Conservation (phyloP, 2,113 vertebrate genomes). For the Dendrocopos noguchii region DNA sequence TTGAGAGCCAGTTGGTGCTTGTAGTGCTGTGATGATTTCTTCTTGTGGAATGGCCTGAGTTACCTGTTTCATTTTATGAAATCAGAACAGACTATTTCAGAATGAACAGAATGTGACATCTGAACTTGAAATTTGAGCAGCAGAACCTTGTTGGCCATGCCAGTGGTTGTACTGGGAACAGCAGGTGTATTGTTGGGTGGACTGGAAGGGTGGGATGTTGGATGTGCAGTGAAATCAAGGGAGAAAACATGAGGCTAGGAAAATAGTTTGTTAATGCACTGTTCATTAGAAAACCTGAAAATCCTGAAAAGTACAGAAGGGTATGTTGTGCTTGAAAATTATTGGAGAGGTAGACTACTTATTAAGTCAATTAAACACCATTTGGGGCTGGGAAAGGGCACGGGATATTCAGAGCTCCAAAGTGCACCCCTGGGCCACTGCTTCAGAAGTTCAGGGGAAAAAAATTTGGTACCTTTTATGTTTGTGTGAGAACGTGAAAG, state of each 20-base stretch:
- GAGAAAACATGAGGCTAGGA: neutral
- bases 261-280: neutral
- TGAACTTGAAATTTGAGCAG: neutral
- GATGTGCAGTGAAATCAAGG: neutral
- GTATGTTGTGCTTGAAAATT: neutral
- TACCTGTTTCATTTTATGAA: neutral
- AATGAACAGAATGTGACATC: neutral
- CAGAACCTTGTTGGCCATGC: neutral
- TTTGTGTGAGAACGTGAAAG: slow-evolving; percentile 7
- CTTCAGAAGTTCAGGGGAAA: neutral
- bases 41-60: neutral
- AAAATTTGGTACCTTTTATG: neutral
- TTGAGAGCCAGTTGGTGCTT: neutral
- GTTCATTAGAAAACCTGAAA: slow-evolving; percentile 24
- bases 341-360: neutral
- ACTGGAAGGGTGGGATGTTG: neutral
- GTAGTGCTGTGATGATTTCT: neutral
- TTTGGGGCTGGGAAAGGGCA: neutral
- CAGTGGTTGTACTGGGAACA: neutral
- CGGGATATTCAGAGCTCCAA: neutral
- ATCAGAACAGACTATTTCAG: neutral
- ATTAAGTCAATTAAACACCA: neutral
- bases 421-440: neutral
- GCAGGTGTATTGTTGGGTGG: neutral
- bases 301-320: neutral